Percentiles rank a stretch among this genome's conserved stretches.
Conservation (phyloP, 2,888 invertebrate genomes). For the Cheilosia grossa region DNA sequence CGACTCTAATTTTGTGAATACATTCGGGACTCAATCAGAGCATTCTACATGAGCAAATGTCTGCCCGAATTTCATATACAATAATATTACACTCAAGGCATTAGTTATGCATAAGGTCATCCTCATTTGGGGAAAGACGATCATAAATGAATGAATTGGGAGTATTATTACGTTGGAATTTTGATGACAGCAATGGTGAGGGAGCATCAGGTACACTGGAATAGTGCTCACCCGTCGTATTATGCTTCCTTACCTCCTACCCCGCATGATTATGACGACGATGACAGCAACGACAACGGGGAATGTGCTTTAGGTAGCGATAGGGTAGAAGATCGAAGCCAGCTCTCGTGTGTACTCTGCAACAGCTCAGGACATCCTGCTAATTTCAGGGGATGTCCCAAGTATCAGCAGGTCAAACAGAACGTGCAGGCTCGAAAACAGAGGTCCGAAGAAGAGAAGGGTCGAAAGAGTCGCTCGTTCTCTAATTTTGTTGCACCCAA, state of each 20-base stretch:
- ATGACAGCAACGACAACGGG: too few species aligned
- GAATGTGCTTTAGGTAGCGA: too few species aligned
- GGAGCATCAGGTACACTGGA: neutral
- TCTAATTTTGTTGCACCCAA: too few species aligned
- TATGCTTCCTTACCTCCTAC: neutral
- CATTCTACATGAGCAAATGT: neutral
- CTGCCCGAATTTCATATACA: conserved; percentile 14
- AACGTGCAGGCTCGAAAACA: too few species aligned
- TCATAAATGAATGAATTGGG: conserved; percentile 70
- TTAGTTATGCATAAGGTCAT: conserved; percentile 71
- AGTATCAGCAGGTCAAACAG: too few species aligned
- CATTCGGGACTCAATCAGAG: conserved; percentile 35
- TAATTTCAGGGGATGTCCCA: too few species aligned
- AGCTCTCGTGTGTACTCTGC: too few species aligned
- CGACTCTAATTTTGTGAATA: conserved; percentile 6
- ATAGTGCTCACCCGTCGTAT: neutral
- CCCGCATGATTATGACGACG: conserved; percentile 1
- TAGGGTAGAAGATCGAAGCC: too few species aligned
- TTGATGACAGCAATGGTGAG: conserved; percentile 50
- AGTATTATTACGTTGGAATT: conserved; percentile 50
- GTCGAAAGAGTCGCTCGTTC: too few species aligned
- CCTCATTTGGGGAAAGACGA: conserved; percentile 34
- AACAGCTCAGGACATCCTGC: too few species aligned
- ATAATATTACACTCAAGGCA: conserved; percentile 47
- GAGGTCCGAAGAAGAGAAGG: too few species aligned